Base-by-base conservation (phyloP, 2,113 vertebrate species). In the Thunnus thynnus region DNA sequence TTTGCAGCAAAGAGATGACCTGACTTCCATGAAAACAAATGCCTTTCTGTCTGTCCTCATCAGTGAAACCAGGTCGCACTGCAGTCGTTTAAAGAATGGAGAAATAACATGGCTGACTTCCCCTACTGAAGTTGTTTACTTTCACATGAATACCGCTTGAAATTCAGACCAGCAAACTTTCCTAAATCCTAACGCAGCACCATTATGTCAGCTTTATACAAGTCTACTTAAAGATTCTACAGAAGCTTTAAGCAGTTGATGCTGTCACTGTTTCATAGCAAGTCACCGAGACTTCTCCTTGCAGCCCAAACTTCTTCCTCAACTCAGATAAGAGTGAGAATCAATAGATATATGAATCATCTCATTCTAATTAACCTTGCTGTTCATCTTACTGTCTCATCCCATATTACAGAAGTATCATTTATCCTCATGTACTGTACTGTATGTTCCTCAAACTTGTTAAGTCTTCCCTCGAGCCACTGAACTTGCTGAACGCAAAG, bases 361-460 rank as follows among this genome's bases (percentile, higher is more conserved):
- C 60, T 76, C 52, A 1, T 73, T 84, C 69, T 58, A 84, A 88
- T 88, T 81, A 88, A 91, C 86, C 65, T 84, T 32, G 12, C 36
- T 22, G 71, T 46, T 62, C 76, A 13, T 76, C 27, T 65, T n/a
- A 16, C 56, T 60, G 69, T 36, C 74, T 54, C 41, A 14, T 60
- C 44, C 52, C 47, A 46, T 47, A 57, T 62, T 64, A 41, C 57
- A 3, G 58, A 17, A 48, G 61, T 65, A 60, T 46, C 52, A 12
- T 73, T 52, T 10, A 16, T 57, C 58, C 60, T 58, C 41, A 5
- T 0, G 0, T 13, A 27, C 27, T 1, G 79, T 0, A 11, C 22
- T 13, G 48, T 16, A 18, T 44, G 67, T 63, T 25, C 51, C 6
- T 1, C 20, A 27, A 70, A 74, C 67, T 22, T 46, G 48, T 62